phyloP scores from a whole-genome alignment of 2,888 invertebrate species.

The Phortica magna region DNA sequence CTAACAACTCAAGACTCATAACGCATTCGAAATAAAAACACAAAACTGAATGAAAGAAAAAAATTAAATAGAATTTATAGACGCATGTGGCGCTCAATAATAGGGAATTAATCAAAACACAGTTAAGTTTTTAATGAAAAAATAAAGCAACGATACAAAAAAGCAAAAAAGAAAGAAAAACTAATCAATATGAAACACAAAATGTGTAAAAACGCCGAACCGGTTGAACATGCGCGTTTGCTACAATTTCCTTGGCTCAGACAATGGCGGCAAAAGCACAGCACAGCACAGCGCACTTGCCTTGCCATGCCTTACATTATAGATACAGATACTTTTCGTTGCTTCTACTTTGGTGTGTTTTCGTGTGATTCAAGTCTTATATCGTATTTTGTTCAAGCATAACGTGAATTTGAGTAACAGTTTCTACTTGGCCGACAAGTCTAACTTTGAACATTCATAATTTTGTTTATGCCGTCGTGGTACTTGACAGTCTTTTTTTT shows the following conservation, averaged over 20 bases:
- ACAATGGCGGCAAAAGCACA: background rate
- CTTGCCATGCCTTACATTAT: background rate
- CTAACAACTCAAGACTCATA: conserved; percentile 5
- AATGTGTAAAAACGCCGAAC: conserved; percentile 10
- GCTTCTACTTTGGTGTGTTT: background rate
- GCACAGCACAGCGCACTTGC: background rate
- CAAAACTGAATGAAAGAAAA: background rate
- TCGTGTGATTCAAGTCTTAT: background rate
- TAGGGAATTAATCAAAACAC: conserved; percentile 68
- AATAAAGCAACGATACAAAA: background rate
- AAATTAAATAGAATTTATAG: conserved; percentile 48
- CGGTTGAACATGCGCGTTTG: conserved; percentile 21
- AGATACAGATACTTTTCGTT: background rate
- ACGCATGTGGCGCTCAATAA: conserved; percentile 65
- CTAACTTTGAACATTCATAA: background rate
- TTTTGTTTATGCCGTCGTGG: background rate
- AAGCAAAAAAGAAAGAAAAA: background rate
- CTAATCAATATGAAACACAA: background rate
- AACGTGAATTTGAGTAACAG: conserved; percentile 3
- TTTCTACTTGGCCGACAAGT: background rate
- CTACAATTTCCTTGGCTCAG: background rate
- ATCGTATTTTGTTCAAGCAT: background rate
- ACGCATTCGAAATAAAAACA: background rate
- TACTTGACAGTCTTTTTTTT: conserved; percentile 20
- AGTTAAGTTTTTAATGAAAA: conserved; percentile 57